Evolutionary conservation across 1,140 invertebrate genomes (phyloP).

Genomic region (Scaptomyza hsui): DNA sequence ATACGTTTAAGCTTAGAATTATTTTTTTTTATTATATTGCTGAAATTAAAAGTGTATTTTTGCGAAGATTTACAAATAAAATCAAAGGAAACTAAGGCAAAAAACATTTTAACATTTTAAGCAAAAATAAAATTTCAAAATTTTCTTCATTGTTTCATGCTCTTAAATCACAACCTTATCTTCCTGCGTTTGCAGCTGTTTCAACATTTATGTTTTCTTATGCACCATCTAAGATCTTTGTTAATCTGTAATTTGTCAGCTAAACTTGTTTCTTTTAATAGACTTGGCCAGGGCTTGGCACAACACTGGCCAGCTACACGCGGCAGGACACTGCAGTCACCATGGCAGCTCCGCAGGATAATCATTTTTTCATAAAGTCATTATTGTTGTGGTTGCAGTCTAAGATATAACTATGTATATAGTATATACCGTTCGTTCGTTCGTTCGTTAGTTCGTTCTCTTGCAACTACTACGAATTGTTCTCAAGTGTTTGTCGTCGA

Average conservation of each 20-base stretch:
- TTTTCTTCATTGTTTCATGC: no score
- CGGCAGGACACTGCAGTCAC: slow-evolving; percentile 48
- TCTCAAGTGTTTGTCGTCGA: slow-evolving; percentile 74
- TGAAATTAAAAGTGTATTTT: no score
- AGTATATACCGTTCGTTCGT: background rate
- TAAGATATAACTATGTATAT: background rate
- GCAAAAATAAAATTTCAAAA: no score
- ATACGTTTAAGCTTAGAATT: no score
- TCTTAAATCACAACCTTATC: background rate
- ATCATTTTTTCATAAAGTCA: slow-evolving; percentile 82
- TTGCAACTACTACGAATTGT: slow-evolving; percentile 51
- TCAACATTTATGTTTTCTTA: background rate
- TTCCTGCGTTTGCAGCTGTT: background rate
- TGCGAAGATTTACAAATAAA: no score
- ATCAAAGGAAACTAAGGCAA: no score
- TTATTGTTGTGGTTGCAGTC: slow-evolving; percentile 78
- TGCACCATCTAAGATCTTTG: background rate
- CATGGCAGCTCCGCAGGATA: slow-evolving; percentile 64
- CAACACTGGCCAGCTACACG: slow-evolving; percentile 24
- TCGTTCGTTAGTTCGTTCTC: background rate
- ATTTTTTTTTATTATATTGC: no score
- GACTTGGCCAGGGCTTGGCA: slow-evolving; percentile 50
- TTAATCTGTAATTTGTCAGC: slow-evolving; percentile 25
- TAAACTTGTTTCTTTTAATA: slow-evolving; percentile 61
- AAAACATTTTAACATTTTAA: no score